Base-by-base conservation (phyloP, 2,113 vertebrate genomes). In the Pseudopodoces humilis region DNA sequence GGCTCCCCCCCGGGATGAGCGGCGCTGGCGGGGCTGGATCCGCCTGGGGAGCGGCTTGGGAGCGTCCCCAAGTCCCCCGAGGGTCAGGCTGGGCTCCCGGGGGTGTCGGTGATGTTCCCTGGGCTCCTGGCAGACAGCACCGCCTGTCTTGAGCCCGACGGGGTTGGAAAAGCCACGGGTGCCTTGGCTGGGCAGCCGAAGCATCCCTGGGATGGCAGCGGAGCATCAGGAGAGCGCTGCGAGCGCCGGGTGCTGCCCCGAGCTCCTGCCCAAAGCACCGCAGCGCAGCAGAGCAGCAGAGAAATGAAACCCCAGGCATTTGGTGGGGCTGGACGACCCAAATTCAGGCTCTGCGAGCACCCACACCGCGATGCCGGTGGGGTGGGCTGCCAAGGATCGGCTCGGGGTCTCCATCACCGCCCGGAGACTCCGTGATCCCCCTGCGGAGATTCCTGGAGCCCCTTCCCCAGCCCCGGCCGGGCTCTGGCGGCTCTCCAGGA, bases 111-210 rank as follows among this genome's bases (percentile, higher is more conserved):
- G 37, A 11, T 22, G 44, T 3, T 35, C 47, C 18, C 35, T 1
- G 18, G 1, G 59, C 64, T 62, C 31, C 59, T 5, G 53, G 65
- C 47, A 10, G 15, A 28, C 53, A 18, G 24, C 0, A 2, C 20
- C 1, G 2, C 1, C 28, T 0, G 25, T 33, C 53, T 14, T 2
- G 7, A 2, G 71, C 59, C n/a, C 3, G 1, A 6, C 2, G 1
- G 46, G n/a, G 46, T 27, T 81, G 87, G 53, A 19, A 76, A 46
- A 27, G 39, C 39, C 49, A 0, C 31, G 1, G 8, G 24, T 8
- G 3, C 13, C 60, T 69, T 1, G 18, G 62, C 3, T 33, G 86
- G 35, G 86, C 35, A 6, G 2, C 9, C 6, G 13, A 39, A 49
- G 0, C 2, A 0, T 1, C 4, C 21, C 58, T 1, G 31, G 28